Conservation (phyloP, 2,797 vertebrate species). For the Gallirallus australis region DNA sequence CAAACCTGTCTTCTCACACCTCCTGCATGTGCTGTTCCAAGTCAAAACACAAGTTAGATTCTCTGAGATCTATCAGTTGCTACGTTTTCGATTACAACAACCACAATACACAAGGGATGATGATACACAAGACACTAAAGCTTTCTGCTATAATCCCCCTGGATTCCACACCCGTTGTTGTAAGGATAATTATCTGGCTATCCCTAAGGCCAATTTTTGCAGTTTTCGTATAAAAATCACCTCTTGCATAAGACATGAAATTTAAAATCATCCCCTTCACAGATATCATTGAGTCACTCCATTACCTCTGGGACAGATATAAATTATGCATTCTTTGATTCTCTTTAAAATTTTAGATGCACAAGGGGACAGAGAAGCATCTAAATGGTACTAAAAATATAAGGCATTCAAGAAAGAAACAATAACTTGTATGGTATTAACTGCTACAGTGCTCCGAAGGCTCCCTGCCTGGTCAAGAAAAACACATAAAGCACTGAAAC, state of each 20-base stretch:
- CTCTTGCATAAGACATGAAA: slow-evolving; percentile 72
- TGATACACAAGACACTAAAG: background rate
- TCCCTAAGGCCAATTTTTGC: slow-evolving; percentile 63
- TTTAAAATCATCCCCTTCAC: slow-evolving; percentile 67
- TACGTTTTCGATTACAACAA: slow-evolving; percentile 28
- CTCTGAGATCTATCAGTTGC: slow-evolving; percentile 4
- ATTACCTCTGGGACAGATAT: slow-evolving; percentile 76
- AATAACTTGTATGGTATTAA: slow-evolving; percentile 73
- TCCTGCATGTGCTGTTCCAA: background rate
- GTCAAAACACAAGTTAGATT: slow-evolving; percentile 11
- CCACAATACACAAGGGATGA: background rate
- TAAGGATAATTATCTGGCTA: slow-evolving; percentile 71
- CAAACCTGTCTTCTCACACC: slow-evolving; percentile 49
- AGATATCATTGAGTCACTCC: slow-evolving; percentile 71
- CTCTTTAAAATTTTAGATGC: slow-evolving; percentile 78
- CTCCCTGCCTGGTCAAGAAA: slow-evolving; percentile 75
- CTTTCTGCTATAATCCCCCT: slow-evolving; percentile 15
- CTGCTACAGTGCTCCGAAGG: slow-evolving; percentile 48
- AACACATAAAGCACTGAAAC: slow-evolving; percentile 62
- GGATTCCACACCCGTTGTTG: slow-evolving; percentile 36
- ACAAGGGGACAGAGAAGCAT: slow-evolving; percentile 60
- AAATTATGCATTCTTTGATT: slow-evolving; percentile 80
- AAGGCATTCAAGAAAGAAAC: slow-evolving; percentile 73
- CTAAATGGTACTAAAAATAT: slow-evolving; percentile 71
- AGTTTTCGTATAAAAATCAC: slow-evolving; percentile 66